A percentile compares a stretch with the other conserved stretches of the same genome.
Conservation (phyloP, 2,113 vertebrate species). For the Vulpes ferrilata region DNA sequence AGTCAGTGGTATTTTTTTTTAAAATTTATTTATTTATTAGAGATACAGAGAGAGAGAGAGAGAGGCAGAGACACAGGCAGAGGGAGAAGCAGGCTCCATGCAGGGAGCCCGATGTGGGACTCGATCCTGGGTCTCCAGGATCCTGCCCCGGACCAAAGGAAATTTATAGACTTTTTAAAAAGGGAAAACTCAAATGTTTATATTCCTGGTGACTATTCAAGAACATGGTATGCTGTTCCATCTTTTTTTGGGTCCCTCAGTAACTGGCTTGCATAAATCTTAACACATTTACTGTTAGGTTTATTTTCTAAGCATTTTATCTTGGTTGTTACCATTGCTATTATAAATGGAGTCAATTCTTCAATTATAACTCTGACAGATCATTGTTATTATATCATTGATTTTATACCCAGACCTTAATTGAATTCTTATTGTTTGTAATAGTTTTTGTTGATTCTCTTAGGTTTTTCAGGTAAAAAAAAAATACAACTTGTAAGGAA, state of each 20-base stretch:
- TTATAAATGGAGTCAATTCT: neutral
- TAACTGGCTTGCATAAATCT: neutral
- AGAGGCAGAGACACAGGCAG: no score
- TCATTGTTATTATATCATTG: neutral
- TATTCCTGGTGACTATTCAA: neutral
- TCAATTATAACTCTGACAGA: neutral
- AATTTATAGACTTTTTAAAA: constrained; percentile 4
- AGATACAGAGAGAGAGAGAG: no score
- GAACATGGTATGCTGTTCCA: neutral
- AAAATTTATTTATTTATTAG: no score
- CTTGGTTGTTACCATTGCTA: neutral
- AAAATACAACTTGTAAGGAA: neutral
- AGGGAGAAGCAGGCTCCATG: no score
- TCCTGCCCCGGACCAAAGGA: neutral
- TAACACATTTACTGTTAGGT: neutral
- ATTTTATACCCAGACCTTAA: constrained; percentile 31
- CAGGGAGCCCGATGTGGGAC: no score
- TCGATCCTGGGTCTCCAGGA: no score
- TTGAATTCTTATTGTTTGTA: neutral
- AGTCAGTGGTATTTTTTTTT: no score
- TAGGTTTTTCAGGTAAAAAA: constrained; percentile 7
- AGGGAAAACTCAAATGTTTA: neutral
- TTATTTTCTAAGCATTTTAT: neutral
- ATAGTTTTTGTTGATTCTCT: neutral
- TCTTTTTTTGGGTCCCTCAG: neutral